Conservation (phyloP, 2,888 invertebrate genomes). For the Cabera pusaria region DNA sequence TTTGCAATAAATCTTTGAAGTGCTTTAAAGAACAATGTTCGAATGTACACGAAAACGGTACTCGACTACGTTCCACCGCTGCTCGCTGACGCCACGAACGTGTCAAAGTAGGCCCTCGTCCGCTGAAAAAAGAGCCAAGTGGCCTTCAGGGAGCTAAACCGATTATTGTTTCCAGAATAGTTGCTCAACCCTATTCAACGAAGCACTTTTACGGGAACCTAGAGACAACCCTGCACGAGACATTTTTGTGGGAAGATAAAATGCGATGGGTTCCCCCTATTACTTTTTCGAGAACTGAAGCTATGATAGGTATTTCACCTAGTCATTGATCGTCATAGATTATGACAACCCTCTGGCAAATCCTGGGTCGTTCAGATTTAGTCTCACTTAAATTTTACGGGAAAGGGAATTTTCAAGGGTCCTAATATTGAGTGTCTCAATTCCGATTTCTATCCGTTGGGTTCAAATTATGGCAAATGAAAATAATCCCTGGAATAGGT, state of each 20-base stretch:
- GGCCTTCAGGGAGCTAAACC: constrained; percentile 21
- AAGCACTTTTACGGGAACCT: constrained; percentile 11
- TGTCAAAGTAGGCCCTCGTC: constrained; percentile 28
- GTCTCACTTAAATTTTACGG: constrained; percentile 24
- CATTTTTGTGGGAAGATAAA: constrained; percentile 17
- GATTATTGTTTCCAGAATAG: constrained; percentile 21
- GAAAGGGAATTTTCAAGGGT: constrained; percentile 18
- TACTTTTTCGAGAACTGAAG: no score
- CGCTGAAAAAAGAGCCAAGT: constrained; percentile 16
- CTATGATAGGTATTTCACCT: constrained; percentile 1
- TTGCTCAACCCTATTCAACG: constrained; percentile 11
- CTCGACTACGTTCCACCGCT: constrained; percentile 20
- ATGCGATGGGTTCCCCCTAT: constrained; percentile 11
- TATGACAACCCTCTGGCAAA: constrained; percentile 23
- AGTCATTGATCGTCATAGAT: constrained; percentile 20
- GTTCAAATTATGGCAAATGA: constrained; percentile 21
- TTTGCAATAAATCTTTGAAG: constrained; percentile 7
- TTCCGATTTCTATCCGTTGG: constrained; percentile 16
- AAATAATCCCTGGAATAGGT: constrained; percentile 11
- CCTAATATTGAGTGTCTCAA: constrained; percentile 24
- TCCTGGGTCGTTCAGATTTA: constrained; percentile 22
- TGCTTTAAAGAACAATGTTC: constrained; percentile 9
- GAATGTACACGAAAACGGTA: constrained; percentile 5
- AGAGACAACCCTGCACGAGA: constrained; percentile 14
- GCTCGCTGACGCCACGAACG: constrained; percentile 29